These are phyloP conservation scores for Phrynosoma platyrhinos DNA, from an alignment of 2,113 vertebrate species.

Conservation along the genomic window DNA sequence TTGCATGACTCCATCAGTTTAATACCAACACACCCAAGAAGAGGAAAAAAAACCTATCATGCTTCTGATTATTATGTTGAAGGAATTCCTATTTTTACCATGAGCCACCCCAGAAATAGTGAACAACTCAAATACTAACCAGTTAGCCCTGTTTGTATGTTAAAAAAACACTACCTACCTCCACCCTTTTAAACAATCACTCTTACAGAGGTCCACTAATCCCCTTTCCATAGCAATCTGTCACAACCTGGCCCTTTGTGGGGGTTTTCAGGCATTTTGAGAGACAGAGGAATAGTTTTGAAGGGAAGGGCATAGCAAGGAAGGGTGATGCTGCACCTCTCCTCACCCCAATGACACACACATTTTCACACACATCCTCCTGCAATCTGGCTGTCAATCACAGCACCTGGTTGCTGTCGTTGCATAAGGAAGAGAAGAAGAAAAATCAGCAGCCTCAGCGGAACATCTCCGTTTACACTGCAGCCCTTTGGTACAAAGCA, in stretches of 20 bases:
- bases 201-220: not conserved
- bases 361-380: too few species aligned
- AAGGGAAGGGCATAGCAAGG: not conserved
- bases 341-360: not conserved
- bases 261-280: not conserved
- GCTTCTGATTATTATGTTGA: constrained; percentile 26
- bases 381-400: not conserved
- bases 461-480: constrained; percentile 17
- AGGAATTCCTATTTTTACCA: not conserved
- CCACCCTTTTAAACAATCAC: constrained; percentile 29
- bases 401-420: not conserved
- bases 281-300: not conserved
- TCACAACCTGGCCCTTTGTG: not conserved
- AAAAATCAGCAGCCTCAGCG: not conserved
- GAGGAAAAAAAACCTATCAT: not conserved
- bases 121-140: not conserved
- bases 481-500: not conserved
- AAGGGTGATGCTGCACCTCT: not conserved
- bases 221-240: constrained; percentile 18
- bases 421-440: constrained; percentile 6
- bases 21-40: constrained; percentile 27
- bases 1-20: not conserved
- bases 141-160: not conserved
- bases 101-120: not conserved
- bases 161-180: constrained; percentile 38